phyloP scores from a whole-genome alignment of 1,140 invertebrate species.

The Nilaparvata lugens region DNA sequence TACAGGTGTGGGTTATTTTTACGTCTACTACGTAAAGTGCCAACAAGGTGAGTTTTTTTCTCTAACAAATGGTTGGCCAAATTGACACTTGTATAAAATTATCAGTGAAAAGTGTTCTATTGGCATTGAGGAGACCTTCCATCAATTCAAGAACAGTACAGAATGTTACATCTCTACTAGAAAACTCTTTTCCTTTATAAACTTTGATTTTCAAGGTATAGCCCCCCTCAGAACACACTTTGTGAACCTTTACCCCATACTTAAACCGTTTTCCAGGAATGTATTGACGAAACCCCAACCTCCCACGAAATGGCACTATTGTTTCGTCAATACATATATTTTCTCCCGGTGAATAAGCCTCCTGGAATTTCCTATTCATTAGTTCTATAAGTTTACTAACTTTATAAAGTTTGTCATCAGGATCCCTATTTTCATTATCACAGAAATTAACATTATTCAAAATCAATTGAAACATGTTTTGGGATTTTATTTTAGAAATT shows the following conservation, averaged over 20 bases:
- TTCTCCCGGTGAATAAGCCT: constrained; percentile 23
- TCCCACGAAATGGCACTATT: constrained; percentile 29
- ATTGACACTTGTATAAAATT: constrained; percentile 24
- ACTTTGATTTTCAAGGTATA: constrained; percentile 29
- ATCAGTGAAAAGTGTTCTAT: constrained; percentile 24
- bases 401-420: constrained; percentile 26
- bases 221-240: constrained; percentile 24
- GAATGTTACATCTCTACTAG: constrained; percentile 10
- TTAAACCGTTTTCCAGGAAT: constrained; percentile 29
- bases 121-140: constrained; percentile 21
- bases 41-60: no score
- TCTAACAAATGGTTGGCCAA: constrained; percentile 21
- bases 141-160: constrained; percentile 22
- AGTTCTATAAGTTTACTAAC: no score
- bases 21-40: constrained; percentile 16
- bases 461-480: constrained; percentile 30
- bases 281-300: constrained; percentile 30
- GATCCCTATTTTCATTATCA: constrained; percentile 22
- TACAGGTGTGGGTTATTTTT: not conserved
- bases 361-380: constrained; percentile 25
- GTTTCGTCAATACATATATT: constrained; percentile 30
- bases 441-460: constrained; percentile 28
- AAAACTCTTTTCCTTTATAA: constrained; percentile 24
- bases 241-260: constrained; percentile 29
- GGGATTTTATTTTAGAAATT: constrained; percentile 23